Conservation (phyloP, 2,888 invertebrate genomes). For the Phrixothrix hirtus region DNA sequence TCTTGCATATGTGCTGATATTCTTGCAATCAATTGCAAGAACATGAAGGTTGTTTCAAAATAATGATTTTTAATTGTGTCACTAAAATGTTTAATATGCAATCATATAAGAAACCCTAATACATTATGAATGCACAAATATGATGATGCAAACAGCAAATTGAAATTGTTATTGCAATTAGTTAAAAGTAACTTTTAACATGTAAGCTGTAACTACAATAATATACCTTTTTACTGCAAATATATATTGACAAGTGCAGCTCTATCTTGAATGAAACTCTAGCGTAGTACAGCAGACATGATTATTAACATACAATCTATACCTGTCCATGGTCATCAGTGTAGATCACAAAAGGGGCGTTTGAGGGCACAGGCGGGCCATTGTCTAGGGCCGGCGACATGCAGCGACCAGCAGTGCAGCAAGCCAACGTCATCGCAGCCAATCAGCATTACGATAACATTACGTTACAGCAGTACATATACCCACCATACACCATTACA, state of each 20-base stretch:
- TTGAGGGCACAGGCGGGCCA: slow-evolving; percentile 77
- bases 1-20: no score
- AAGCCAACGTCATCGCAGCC: slow-evolving; percentile 57
- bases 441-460: slow-evolving; percentile 56
- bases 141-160: slow-evolving; percentile 19
- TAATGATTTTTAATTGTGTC: no score
- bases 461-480: slow-evolving; percentile 55
- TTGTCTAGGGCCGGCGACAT: slow-evolving; percentile 63
- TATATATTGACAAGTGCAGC: slow-evolving; percentile 14
- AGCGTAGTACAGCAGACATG: slow-evolving; percentile 54
- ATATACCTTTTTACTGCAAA: slow-evolving; percentile 8
- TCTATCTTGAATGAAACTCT: slow-evolving; percentile 23
- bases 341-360: slow-evolving; percentile 93
- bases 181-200: slow-evolving; percentile 42
- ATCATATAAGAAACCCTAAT: no score
- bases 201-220: slow-evolving; percentile 47
- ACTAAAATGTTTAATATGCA: no score
- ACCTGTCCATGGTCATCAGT: slow-evolving; percentile 96
- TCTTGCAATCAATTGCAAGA: no score
- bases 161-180: slow-evolving; percentile 43
- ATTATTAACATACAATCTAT: slow-evolving; percentile 60
- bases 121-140: slow-evolving; percentile 2
- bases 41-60: no score
- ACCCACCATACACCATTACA: slow-evolving; percentile 55
- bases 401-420: slow-evolving; percentile 61